Conservation (phyloP, 2,113 vertebrate genomes). For the Probosciger aterrimus region DNA sequence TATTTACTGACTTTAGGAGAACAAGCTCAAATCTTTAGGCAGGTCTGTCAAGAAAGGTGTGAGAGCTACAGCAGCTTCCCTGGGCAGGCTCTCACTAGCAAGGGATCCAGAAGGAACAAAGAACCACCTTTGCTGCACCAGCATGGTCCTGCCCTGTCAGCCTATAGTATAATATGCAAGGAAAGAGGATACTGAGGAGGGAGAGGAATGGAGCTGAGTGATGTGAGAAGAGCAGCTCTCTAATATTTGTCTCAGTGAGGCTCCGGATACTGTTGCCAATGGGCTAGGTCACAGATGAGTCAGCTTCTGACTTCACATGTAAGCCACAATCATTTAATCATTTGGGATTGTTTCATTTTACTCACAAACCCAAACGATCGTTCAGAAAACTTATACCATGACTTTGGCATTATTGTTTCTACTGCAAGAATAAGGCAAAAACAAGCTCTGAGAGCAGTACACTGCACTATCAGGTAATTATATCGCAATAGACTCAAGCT, state of each 20-base stretch:
- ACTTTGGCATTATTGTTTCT: not conserved
- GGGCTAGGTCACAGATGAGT: not conserved
- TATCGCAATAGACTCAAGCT: not conserved
- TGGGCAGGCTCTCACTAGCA: not conserved
- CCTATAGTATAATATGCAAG: accelerated
- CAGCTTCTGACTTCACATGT: not conserved
- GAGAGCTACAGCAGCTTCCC: not conserved
- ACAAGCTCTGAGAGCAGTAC: not conserved
- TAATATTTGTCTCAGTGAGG: not conserved
- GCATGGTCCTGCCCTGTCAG: not conserved
- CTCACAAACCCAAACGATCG: not conserved
- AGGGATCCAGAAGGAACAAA: not conserved
- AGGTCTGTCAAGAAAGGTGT: not conserved
- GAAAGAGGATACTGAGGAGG: not conserved
- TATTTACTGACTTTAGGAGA: not conserved
- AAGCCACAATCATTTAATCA: not conserved
- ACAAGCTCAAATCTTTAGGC: not conserved
- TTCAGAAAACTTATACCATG: not conserved
- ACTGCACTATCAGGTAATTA: not conserved
- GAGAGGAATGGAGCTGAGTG: not conserved
- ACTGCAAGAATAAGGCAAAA: not conserved
- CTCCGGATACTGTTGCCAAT: not conserved
- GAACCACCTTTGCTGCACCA: not conserved
- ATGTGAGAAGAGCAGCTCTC: not conserved
- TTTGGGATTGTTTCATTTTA: not conserved